Evolutionary conservation across 2,797 vertebrate genomes (phyloP).

Genomic region (Macrochelys suwanniensis): DNA sequence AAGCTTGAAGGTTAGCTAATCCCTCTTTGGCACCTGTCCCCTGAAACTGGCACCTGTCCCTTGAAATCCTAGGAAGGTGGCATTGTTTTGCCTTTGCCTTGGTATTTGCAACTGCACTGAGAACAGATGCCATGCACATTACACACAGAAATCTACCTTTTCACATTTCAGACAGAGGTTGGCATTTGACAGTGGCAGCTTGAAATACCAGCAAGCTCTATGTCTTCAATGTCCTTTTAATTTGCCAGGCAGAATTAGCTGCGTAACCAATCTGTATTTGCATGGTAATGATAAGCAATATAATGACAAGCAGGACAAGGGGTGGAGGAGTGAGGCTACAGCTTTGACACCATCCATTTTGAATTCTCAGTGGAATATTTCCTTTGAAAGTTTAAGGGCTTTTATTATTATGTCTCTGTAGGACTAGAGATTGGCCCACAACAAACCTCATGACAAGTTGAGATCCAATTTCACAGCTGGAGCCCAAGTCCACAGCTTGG

Average conservation of each 20-base stretch:
- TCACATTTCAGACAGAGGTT: neutral
- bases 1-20: neutral
- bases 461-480: neutral
- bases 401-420: neutral
- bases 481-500: neutral
- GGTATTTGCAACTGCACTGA: neutral
- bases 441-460: neutral
- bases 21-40: neutral
- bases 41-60: neutral
- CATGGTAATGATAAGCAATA: neutral
- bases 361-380: neutral
- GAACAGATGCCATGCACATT: neutral
- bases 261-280: neutral
- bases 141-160: neutral
- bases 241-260: neutral
- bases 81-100: neutral
- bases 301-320: neutral
- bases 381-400: neutral
- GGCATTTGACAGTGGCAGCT: neutral
- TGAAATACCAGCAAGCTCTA: neutral
- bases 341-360: neutral
- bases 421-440: neutral
- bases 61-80: rapidly evolving
- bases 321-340: neutral
- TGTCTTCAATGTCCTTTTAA: neutral